Evolutionary conservation across 1,140 invertebrate species (phyloP).

Genomic region (Cardiocondyla obscurior): DNA sequence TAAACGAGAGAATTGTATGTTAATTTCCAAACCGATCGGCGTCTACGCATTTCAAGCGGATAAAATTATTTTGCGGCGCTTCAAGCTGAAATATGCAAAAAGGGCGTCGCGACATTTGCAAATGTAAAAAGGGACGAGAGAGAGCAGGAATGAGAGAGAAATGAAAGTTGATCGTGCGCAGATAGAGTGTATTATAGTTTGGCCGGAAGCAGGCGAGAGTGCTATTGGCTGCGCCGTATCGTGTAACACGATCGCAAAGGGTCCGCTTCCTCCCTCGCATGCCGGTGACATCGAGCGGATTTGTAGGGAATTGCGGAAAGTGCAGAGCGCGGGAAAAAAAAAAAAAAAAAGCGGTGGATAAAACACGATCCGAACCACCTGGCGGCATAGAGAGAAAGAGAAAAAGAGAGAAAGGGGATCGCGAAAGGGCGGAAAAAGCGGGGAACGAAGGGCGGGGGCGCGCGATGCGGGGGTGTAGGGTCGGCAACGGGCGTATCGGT

Average conservation of each 20-base stretch:
- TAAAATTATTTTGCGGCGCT: background rate
- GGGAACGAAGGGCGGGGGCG: too few relatives aligned
- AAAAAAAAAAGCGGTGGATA: slow-evolving; percentile 55
- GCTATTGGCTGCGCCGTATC: slow-evolving; percentile 51
- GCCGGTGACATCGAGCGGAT: slow-evolving; percentile 48
- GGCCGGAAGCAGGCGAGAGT: slow-evolving; percentile 34
- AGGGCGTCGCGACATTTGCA: background rate
- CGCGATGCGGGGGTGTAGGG: background rate
- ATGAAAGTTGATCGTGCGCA: slow-evolving; percentile 32
- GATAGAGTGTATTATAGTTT: slow-evolving; percentile 51
- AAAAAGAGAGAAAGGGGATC: background rate
- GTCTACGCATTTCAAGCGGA: background rate
- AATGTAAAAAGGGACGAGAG: slow-evolving; percentile 48
- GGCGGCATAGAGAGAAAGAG: background rate
- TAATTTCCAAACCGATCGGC: background rate
- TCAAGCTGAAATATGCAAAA: slow-evolving; percentile 10
- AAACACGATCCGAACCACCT: slow-evolving; percentile 45
- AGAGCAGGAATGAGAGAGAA: background rate
- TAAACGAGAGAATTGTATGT: background rate
- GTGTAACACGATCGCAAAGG: slow-evolving; percentile 51
- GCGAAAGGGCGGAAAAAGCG: background rate
- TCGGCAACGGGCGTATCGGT: slow-evolving; percentile 66
- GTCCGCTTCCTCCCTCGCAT: slow-evolving; percentile 38
- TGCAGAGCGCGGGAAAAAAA: slow-evolving; percentile 45
- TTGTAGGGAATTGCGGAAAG: slow-evolving; percentile 60